phyloP scores from a whole-genome alignment of 1,140 invertebrate species.

The Antheraea mylitta region DNA sequence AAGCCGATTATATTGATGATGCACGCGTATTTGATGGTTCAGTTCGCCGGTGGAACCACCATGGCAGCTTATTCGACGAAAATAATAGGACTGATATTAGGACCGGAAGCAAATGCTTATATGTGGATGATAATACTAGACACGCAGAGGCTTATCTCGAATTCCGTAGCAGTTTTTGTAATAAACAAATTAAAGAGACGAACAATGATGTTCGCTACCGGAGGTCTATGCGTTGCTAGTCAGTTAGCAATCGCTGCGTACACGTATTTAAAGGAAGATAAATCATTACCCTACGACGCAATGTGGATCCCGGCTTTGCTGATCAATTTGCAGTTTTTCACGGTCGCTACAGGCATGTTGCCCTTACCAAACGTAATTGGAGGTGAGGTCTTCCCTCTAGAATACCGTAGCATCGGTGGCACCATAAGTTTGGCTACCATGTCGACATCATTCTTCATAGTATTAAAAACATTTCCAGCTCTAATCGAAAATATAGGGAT shows the following conservation, averaged over 20 bases:
- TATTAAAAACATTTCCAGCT: slow-evolving; percentile 36
- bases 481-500: slow-evolving; percentile 34
- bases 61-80: slow-evolving; percentile 85
- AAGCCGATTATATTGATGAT: slow-evolving; percentile 59
- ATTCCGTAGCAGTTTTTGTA: slow-evolving; percentile 45
- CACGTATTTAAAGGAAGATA: slow-evolving; percentile 30
- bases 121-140: slow-evolving; percentile 83
- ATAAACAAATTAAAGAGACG: slow-evolving; percentile 53
- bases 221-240: slow-evolving; percentile 37
- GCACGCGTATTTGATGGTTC: slow-evolving; percentile 43
- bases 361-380: slow-evolving; percentile 53
- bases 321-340: slow-evolving; percentile 49
- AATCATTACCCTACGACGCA: slow-evolving; percentile 29
- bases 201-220: slow-evolving; percentile 45
- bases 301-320: slow-evolving; percentile 51
- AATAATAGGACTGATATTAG: slow-evolving; percentile 76
- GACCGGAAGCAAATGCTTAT: slow-evolving; percentile 73
- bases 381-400: slow-evolving; percentile 55
- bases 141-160: slow-evolving; percentile 76
- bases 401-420: slow-evolving; percentile 46
- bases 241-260: slow-evolving; percentile 45
- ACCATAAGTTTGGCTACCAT: slow-evolving; percentile 37
- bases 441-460: slow-evolving; percentile 30
- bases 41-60: slow-evolving; percentile 57
- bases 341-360: slow-evolving; percentile 49